Conservation (phyloP, 1,140 invertebrate genomes). For the Ceratosolen fusciceps region DNA sequence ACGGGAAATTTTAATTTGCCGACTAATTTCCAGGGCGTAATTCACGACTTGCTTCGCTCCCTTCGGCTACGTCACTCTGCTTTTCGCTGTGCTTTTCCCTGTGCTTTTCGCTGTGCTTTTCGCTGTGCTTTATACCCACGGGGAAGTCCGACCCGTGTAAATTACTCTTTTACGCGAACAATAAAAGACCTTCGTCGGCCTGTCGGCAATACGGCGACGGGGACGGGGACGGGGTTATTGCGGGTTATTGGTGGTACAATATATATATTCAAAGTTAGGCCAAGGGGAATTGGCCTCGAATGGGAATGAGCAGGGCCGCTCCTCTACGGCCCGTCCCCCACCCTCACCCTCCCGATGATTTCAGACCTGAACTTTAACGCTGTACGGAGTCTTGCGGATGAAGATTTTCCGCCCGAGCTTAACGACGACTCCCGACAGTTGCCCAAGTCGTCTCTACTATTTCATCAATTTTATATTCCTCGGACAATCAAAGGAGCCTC, state of each 20-base stretch:
- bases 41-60: conserved; percentile 3
- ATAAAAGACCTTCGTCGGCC: background rate
- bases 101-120: background rate
- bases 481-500: background rate
- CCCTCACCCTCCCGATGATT: too few relatives aligned
- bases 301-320: background rate
- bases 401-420: too few relatives aligned
- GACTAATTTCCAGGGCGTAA: background rate
- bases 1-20: background rate
- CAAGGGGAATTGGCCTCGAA: background rate
- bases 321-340: background rate
- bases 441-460: background rate
- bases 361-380: too few relatives aligned
- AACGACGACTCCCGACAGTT: background rate
- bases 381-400: background rate
- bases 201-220: background rate
- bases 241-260: too few relatives aligned
- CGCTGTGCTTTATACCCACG: background rate
- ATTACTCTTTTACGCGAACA: conserved; percentile 3
- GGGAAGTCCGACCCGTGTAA: background rate
- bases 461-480: background rate
- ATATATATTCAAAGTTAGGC: background rate
- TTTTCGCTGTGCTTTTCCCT: conserved; percentile 4
- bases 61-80: background rate
- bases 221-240: too few relatives aligned